Percentiles rank a stretch among this genome's conserved stretches.
These are phyloP conservation scores for Parnassius orleans DNA, from an alignment of 2,888 invertebrate genomes.

Conservation along the genomic window DNA sequence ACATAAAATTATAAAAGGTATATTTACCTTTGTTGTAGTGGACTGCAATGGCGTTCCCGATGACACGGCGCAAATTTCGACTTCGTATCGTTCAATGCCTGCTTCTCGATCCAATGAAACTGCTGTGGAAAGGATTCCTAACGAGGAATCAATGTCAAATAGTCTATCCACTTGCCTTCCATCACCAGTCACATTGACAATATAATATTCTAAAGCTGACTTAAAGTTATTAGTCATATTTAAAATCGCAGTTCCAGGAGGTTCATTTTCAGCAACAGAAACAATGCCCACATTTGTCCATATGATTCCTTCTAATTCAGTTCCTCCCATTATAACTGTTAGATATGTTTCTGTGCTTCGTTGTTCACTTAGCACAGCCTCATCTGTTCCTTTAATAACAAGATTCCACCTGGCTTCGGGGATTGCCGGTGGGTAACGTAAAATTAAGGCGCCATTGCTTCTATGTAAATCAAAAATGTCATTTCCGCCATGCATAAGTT, in stretches of 20 bases:
- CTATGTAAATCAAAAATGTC: conserved; percentile 91
- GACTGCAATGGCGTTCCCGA: conserved; percentile 86
- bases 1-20: conserved; percentile 1
- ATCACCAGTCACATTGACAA: conserved; percentile 90
- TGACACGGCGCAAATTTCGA: conserved; percentile 92
- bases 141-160: conserved; percentile 94
- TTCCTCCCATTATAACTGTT: conserved; percentile 87
- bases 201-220: conserved; percentile 91
- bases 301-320: conserved; percentile 79
- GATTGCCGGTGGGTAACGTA: conserved; percentile 80
- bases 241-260: conserved; percentile 91
- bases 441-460: conserved; percentile 86
- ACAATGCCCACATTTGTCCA: conserved; percentile 86
- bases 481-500: conserved; percentile 88
- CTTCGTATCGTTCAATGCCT: conserved; percentile 90
- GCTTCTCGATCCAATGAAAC: conserved; percentile 91
- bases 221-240: conserved; percentile 87
- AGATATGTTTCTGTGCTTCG: conserved; percentile 93
- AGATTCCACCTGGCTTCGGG: conserved; percentile 90
- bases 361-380: conserved; percentile 93
- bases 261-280: conserved; percentile 93
- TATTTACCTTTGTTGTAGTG: conserved; percentile 89
- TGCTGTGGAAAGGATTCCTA: conserved; percentile 93
- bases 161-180: conserved; percentile 91
- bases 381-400: conserved; percentile 93